Base-by-base conservation (phyloP, 92 coral and sea anemone genomes). In the Nematostella vectensis region DNA sequence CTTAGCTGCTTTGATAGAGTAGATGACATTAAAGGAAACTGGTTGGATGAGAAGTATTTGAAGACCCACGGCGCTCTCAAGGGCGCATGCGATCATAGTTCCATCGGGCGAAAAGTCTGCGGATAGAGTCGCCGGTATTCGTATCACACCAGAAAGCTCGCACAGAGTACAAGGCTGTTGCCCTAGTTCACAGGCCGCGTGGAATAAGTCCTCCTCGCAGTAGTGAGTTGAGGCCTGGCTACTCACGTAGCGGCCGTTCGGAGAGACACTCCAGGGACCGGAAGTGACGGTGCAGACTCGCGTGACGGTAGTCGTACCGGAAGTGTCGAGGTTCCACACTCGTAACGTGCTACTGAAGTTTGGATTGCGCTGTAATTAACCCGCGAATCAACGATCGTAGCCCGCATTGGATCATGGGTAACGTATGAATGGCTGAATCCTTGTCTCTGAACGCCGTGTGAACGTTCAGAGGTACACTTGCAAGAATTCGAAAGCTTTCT, bases 251-350 rank as follows among this genome's bases (percentile, higher is more conserved):
- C 57, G 30, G 24, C 80, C 80, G 42, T 72, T 59, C 1, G 80
- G 76, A 1, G 86, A 60, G 48, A 79, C 30, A 22, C 71, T 65
- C 86, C 86, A 79, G 1, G 86, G 79, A 47, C 86, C 86, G 55
- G 80, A 65, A 19, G 86, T 72, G 30, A 79, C 54, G 15, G 80
- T 55, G 54, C 73, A 62, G 33, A 55, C 60, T 25, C 65, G 67
- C 47, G 72, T 55, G 39, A 62, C 48, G 20, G 70, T 42, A 13
- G 86, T 59, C 0, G 75, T 61, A 30, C 58, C 51, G 3, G 80
- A 79, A 15, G 74, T 43, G 29, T 69, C 9, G 15, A 79, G 68
- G 68, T 79, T 71, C 86, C 86, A 79, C 6, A 39, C 40, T 47
- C 80, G 80, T 50, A 61, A 29, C 63, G 47, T 60, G 11, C 70